These are phyloP conservation scores for Aplocera efformata DNA, from an alignment of 2,888 invertebrate genomes.

Conservation along the genomic window DNA sequence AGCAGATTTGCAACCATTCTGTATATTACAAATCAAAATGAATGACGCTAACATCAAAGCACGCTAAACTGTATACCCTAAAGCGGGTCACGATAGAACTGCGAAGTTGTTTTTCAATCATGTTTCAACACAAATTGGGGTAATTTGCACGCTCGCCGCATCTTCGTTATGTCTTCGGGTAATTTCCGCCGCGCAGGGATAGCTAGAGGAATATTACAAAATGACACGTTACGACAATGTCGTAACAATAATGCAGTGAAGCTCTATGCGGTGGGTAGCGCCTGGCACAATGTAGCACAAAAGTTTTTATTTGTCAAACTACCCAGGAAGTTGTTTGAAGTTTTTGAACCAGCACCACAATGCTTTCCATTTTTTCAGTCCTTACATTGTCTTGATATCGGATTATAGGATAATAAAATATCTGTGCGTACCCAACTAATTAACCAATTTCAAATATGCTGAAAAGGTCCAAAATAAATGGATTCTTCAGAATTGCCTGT, in stretches of 20 bases:
- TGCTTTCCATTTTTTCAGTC: constrained; percentile 5
- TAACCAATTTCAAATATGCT: too few relatives aligned
- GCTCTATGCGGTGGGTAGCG: constrained; percentile 13
- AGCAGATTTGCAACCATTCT: too few relatives aligned
- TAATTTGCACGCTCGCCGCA: constrained; percentile 21
- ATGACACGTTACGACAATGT: constrained; percentile 23
- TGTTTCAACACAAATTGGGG: constrained; percentile 22
- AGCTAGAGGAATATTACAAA: constrained; percentile 15
- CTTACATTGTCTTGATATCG: background rate
- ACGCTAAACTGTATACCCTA: constrained; percentile 11
- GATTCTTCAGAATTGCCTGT: constrained; percentile 22
- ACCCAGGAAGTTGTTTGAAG: constrained; percentile 8
- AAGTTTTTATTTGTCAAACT: constrained; percentile 11
- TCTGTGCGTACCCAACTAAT: too few relatives aligned
- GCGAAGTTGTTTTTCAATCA: constrained; percentile 24
- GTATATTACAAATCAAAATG: constrained; percentile 7
- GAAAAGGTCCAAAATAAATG: constrained; percentile 9
- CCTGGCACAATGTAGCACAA: constrained; percentile 31
- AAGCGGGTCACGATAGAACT: constrained; percentile 17
- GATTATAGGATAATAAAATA: background rate
- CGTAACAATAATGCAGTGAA: constrained; percentile 8
- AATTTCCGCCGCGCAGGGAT: constrained; percentile 19
- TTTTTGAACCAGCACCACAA: background rate
- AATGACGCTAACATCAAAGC: constrained; percentile 15
- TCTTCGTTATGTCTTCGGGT: constrained; percentile 18